These are phyloP conservation scores for Oxycera nigricornis DNA, from an alignment of 2,888 invertebrate genomes.

Conservation along the genomic window DNA sequence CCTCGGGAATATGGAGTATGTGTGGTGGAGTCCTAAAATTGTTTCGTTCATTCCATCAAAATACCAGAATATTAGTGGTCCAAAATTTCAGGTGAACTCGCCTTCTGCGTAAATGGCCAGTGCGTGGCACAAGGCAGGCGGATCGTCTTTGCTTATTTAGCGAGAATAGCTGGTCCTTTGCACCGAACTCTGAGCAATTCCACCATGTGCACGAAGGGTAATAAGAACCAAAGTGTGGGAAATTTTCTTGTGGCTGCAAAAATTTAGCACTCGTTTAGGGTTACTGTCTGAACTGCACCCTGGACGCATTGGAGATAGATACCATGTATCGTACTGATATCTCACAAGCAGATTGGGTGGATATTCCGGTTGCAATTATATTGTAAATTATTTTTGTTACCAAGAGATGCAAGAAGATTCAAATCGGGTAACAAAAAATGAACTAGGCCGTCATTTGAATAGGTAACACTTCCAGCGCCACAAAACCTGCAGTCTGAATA, in stretches of 20 bases:
- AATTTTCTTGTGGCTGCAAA: slow-evolving; percentile 1
- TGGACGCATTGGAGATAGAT: not conserved
- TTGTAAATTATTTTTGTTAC: no score
- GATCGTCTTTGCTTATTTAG: not conserved
- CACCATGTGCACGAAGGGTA: not conserved
- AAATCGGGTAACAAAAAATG: no score
- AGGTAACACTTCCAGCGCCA: not conserved
- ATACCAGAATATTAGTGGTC: not conserved
- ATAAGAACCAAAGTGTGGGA: slow-evolving; percentile 29
- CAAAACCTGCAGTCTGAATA: not conserved
- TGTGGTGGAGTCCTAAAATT: not conserved
- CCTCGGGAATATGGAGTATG: not conserved
- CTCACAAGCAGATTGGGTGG: no score
- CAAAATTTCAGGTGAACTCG: not conserved
- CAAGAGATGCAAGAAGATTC: no score
- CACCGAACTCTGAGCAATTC: not conserved
- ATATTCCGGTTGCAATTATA: no score
- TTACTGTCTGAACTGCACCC: not conserved
- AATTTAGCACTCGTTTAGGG: not conserved
- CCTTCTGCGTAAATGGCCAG: slow-evolving; percentile 29
- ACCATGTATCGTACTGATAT: no score
- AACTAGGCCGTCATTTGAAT: no score
- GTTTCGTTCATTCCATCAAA: slow-evolving; percentile 35
- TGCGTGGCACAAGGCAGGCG: slow-evolving; percentile 26
- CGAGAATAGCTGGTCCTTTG: not conserved